Conservation (phyloP, 2,797 vertebrate species). For the Geotrypetes seraphini region DNA sequence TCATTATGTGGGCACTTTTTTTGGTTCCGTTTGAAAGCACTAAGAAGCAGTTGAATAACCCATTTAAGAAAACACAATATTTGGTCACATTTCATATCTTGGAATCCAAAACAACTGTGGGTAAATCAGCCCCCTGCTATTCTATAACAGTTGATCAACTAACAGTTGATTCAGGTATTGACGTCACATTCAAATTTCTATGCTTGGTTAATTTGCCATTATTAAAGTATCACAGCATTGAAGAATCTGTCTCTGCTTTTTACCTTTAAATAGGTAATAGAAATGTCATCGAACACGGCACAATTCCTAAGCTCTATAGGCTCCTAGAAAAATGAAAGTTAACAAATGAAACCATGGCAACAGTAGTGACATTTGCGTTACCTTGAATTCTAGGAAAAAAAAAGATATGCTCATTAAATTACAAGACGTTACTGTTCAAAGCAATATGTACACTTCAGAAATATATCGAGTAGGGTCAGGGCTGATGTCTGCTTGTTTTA, state of each 20-base stretch:
- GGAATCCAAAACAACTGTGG: no score
- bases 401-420: slow-evolving; percentile 13
- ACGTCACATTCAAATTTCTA: neutral
- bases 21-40: no score
- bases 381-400: slow-evolving; percentile 22
- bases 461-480: no score
- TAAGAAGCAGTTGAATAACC: no score
- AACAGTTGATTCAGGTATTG: neutral
- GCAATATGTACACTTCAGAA: no score
- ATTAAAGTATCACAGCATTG: slow-evolving; percentile 2
- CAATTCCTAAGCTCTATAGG: slow-evolving; percentile 13
- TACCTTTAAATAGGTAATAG: slow-evolving; percentile 14
- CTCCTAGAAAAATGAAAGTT: slow-evolving; percentile 10
- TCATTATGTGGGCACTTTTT: no score
- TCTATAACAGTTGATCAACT: neutral
- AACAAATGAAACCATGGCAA: slow-evolving; percentile 25
- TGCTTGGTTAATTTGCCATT: slow-evolving; percentile 7
- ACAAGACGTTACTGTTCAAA: no score
- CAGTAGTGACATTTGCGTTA: slow-evolving; percentile 1
- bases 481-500: no score
- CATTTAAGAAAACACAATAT: no score
- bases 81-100: no score
- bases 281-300: slow-evolving; percentile 20
- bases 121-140: no score
- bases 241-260: slow-evolving; percentile 8